phyloP scores from a whole-genome alignment of 37 sponge, comb jelly and placozoan species.

The Cliona cf. orientalis region DNA sequence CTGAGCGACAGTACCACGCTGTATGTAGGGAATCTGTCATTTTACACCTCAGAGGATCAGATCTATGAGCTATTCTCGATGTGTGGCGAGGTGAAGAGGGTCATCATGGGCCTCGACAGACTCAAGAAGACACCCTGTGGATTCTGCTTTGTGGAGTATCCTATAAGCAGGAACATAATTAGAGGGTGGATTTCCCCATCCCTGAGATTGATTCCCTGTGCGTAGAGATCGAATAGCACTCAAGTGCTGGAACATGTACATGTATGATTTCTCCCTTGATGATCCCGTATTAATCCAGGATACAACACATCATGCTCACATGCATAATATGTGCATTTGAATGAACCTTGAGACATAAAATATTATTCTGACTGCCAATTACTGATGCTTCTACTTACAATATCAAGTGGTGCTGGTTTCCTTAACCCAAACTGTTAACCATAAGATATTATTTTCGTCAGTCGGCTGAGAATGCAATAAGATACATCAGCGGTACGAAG shows the following conservation, averaged over 20 bases:
- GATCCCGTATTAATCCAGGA: too few relatives aligned
- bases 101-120: constrained; percentile 97
- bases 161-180: background rate
- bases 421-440: too few relatives aligned
- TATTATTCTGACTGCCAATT: too few relatives aligned
- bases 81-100: constrained; percentile 96
- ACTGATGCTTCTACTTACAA: too few relatives aligned
- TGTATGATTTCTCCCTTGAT: too few relatives aligned
- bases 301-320: too few relatives aligned
- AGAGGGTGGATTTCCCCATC: too few relatives aligned
- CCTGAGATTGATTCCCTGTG: background rate
- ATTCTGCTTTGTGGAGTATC: constrained; percentile 99
- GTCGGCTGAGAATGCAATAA: constrained; percentile 76
- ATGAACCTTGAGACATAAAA: too few relatives aligned
- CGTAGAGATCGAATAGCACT: background rate
- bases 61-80: constrained; percentile 95
- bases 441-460: constrained; percentile 80
- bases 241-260: too few relatives aligned
- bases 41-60: constrained; percentile 98
- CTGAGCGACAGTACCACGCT: constrained; percentile 70
- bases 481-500: constrained; percentile 94
- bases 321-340: too few relatives aligned
- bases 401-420: too few relatives aligned
- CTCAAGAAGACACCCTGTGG: constrained; percentile 97
- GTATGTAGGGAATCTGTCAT: constrained; percentile 98